Percentiles rank a stretch among this genome's conserved stretches.
Conservation (phyloP, 2,797 vertebrate species). For the Spinus pinus region DNA sequence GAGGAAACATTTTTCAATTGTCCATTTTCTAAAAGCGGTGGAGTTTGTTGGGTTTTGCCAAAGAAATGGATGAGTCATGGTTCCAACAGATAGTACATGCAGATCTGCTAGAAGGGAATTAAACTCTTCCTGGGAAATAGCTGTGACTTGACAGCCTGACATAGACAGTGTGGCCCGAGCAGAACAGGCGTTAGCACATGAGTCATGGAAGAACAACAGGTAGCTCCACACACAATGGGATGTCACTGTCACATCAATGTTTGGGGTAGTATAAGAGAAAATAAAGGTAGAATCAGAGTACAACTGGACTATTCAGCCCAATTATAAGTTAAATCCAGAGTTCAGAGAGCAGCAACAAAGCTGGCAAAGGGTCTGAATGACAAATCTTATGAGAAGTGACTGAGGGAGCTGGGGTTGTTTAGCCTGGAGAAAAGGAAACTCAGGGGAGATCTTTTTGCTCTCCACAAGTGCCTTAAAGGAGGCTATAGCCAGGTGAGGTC, state of each 20-base stretch:
- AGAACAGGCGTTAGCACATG: not conserved
- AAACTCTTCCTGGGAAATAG: not conserved
- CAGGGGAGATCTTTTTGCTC: not conserved
- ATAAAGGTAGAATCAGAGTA: not conserved
- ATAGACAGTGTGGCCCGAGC: rapidly evolving
- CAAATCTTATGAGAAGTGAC: not conserved
- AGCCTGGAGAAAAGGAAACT: not conserved
- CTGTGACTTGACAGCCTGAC: conserved; percentile 9
- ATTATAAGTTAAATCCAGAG: not conserved
- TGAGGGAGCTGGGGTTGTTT: not conserved
- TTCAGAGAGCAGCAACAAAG: not conserved
- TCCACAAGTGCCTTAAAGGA: no score
- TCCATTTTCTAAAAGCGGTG: not conserved
- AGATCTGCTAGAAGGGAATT: not conserved
- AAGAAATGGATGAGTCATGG: conserved; percentile 10
- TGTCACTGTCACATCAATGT: not conserved
- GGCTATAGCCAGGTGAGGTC: not conserved
- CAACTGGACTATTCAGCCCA: not conserved
- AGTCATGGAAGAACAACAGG: not conserved
- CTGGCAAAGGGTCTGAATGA: not conserved
- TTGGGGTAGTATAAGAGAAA: not conserved
- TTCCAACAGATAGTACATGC: conserved; percentile 10
- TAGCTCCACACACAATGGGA: not conserved
- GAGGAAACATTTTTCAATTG: not conserved
- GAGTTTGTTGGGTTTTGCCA: not conserved